Evolutionary conservation across 2,888 invertebrate genomes (phyloP), one percentile per base, ranked within the genome.

Genomic region (Hipparchia sbordonii): DNA sequence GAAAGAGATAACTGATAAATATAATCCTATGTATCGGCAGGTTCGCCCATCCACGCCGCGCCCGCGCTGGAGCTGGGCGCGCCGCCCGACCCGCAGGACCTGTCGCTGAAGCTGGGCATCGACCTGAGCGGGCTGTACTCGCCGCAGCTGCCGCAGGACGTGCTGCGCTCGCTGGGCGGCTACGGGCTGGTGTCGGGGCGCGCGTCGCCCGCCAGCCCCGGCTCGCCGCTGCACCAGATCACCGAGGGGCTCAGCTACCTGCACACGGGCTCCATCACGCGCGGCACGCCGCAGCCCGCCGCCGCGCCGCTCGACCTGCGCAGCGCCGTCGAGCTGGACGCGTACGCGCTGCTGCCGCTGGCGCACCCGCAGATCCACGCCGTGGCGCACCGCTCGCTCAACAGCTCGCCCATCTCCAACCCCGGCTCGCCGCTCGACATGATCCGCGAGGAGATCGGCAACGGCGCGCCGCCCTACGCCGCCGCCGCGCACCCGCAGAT

Each of bases 401-500:
- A 95, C 69, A 95, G 95, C 82, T 95, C 95, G 0, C 95, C 95
- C 0, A 95, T 95, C 1, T 95, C 95, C 5, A 95, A 95, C 82
- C 95, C 95, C 0, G 95, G 95, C 0, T 96, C 96, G 73, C 96
- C 96, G 0, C 85, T 97, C 72, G 97, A 97, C 82, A 97, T 97
- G 95, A 97, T 97, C 66, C 97, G 96, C 48, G 93, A 93, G 46
- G 93, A 93, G 77, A 95, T 96, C 76, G 95, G 95, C 23, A 87
- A 84, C 79, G 78, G 77, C 0, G 82, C 86, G 86, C 46, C 84
- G 88, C 1, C 81, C 74, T 2, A 89, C 86, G 62, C 78, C 83
- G 0, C 77, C 86, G 0, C 12, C 59, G 92, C 85, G 12, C 96
- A 97, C 85, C 98, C 98, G 0, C 98, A 98, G 88, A 98, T 98